These are phyloP conservation scores for Girardinus metallicus DNA, from an alignment of 2,797 vertebrate species.

Conservation along the genomic window DNA sequence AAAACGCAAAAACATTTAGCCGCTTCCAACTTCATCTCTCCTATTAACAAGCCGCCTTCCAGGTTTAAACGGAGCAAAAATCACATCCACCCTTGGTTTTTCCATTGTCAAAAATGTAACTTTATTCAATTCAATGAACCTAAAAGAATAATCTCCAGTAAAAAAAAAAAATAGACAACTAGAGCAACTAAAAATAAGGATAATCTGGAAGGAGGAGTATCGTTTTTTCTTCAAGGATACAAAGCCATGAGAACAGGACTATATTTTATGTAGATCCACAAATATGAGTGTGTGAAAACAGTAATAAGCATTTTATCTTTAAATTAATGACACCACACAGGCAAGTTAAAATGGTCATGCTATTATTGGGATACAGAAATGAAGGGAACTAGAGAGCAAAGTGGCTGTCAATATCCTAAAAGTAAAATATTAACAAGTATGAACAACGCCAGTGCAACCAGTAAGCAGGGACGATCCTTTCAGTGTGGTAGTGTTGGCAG, in stretches of 20 bases:
- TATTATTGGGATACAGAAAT: slow-evolving; percentile 80
- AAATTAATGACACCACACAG: slow-evolving; percentile 85
- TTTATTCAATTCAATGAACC: slow-evolving; percentile 61
- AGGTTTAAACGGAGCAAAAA: slow-evolving; percentile 57
- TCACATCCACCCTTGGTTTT: slow-evolving; percentile 50
- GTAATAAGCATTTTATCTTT: slow-evolving; percentile 70
- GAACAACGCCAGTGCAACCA: slow-evolving; percentile 98
- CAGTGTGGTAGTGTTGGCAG: slow-evolving; percentile 85
- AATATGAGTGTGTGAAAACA: slow-evolving; percentile 54
- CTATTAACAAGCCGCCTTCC: slow-evolving; percentile 29
- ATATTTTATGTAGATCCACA: slow-evolving; percentile 45
- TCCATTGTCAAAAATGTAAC: slow-evolving; percentile 55
- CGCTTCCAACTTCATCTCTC: slow-evolving; percentile 25
- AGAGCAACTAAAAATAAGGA: slow-evolving; percentile 41
- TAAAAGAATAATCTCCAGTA: slow-evolving; percentile 67
- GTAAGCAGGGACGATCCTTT: slow-evolving; percentile 88
- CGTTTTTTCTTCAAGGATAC: slow-evolving; percentile 12
- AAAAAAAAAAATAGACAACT: slow-evolving; percentile 59
- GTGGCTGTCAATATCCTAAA: slow-evolving; percentile 84
- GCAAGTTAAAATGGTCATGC: slow-evolving; percentile 87
- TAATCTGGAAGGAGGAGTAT: slow-evolving; percentile 23
- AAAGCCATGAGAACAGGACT: slow-evolving; percentile 51
- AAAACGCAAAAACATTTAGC: not conserved
- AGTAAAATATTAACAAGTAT: slow-evolving; percentile 96
- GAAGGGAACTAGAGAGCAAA: slow-evolving; percentile 40